These are phyloP conservation scores for Adrianichthys oophorus DNA, from an alignment of 2,797 vertebrate species.

Conservation along the genomic window DNA sequence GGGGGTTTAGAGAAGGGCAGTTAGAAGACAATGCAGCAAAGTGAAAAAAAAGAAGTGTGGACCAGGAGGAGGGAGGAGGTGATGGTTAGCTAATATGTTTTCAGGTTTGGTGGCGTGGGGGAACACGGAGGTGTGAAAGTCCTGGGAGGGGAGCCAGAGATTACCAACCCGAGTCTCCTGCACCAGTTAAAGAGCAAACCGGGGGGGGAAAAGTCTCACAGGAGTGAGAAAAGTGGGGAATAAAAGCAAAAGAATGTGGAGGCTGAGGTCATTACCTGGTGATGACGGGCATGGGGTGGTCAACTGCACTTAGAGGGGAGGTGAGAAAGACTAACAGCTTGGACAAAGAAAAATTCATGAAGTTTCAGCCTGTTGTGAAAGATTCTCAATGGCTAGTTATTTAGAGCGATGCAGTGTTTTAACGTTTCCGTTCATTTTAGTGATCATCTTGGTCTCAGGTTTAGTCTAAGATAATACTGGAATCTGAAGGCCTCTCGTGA, in stretches of 20 bases:
- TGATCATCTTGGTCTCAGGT: conserved; percentile 12
- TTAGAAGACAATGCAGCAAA: conserved; percentile 20
- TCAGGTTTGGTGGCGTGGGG: conserved; percentile 39
- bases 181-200: conserved; percentile 64
- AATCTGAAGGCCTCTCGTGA: conserved; percentile 40
- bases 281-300: conserved; percentile 43
- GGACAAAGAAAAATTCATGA: conserved; percentile 9
- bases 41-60: conserved; percentile 25
- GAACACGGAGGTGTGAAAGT: conserved; percentile 67
- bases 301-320: conserved; percentile 34
- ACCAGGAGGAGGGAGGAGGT: neutral
- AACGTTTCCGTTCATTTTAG: neutral
- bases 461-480: conserved; percentile 18
- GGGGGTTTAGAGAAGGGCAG: conserved; percentile 7
- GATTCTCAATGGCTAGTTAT: neutral
- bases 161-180: conserved; percentile 43
- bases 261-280: conserved; percentile 35
- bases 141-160: conserved; percentile 27
- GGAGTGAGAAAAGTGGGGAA: conserved; percentile 55
- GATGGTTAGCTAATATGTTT: conserved; percentile 40
- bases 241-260: conserved; percentile 50
- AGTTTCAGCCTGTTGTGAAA: conserved; percentile 19
- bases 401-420: neutral
- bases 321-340: conserved; percentile 42
- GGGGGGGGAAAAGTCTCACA: conserved; percentile 24